Percentiles rank a stretch among this genome's conserved stretches.
Conservation (phyloP, 1,140 invertebrate species). For the Macrotrachela quadricornifera region DNA sequence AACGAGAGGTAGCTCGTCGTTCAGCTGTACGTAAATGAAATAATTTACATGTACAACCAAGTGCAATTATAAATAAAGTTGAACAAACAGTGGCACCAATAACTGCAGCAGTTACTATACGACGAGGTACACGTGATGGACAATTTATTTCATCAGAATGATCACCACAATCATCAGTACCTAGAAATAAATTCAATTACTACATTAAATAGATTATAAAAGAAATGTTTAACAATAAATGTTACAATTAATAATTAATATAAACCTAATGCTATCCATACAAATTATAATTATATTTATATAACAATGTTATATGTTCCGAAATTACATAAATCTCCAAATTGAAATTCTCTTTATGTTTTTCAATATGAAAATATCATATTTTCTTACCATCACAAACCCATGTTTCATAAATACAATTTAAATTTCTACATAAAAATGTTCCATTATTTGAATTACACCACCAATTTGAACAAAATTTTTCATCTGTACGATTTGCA, state of each 20-base stretch:
- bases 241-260: too few species aligned
- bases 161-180: slow-evolving; percentile 46
- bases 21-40: slow-evolving; percentile 18
- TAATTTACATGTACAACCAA: slow-evolving; percentile 33
- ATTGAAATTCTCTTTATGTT: too few species aligned
- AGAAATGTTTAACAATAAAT: too few species aligned
- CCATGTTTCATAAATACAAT: slow-evolving; percentile 51
- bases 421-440: slow-evolving; percentile 31
- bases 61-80: slow-evolving; percentile 32
- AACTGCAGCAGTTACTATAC: slow-evolving; percentile 34
- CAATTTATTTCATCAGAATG: slow-evolving; percentile 51
- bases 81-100: slow-evolving; percentile 33
- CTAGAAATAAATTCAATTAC: too few species aligned
- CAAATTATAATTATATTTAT: too few species aligned
- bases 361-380: too few species aligned
- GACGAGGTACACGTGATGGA: slow-evolving; percentile 18
- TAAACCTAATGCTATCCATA: too few species aligned
- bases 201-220: too few species aligned
- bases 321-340: too few species aligned
- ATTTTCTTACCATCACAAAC: slow-evolving; percentile 43
- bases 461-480: too few species aligned
- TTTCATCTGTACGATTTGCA: too few species aligned
- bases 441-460: slow-evolving; percentile 17
- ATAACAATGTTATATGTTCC: too few species aligned
- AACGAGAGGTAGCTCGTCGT: not conserved